Evolutionary conservation across 2,888 invertebrate species (phyloP), one percentile per base, ranked within the genome.

Genomic region (Papilio elwesi): DNA sequence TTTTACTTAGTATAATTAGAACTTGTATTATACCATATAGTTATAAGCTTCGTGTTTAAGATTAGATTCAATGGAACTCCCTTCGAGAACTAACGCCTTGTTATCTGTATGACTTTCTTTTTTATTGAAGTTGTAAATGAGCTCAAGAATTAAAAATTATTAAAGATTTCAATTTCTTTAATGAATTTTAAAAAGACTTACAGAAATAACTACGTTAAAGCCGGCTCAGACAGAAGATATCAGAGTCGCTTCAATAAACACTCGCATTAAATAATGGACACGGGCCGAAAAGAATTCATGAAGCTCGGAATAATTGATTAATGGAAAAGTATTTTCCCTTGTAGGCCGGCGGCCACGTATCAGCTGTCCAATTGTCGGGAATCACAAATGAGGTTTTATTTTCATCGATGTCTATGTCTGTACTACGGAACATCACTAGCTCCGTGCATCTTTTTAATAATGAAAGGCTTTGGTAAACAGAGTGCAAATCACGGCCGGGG

Each of bases 361-460:
- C 78, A 79, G 55, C 81, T 81, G 82, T 81, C 84, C 81, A 81
- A 83, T 82, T 76, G 80, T 77, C 79, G 73, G 72, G 86, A 84
- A 84, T 85, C 75, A 76, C 72, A 76, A 82, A 87, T 85, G 78
- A 80, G 79, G 67, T 59, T 74, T 79, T 83, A 82, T 83, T 82
- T 84, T 81, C 82, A 84, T 88, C 88, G 86, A 86, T 84, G 78
- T 83, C 82, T 77, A 74, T 73, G 73, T 12, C 49, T 15, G 55
- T 16, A 38, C n/a, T 70, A n/a, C 70, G 57, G 43, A 55, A 78
- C 90, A 78, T 78, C 91, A 85, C 89, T 90, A 85, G 77, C 76
- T 82, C 78, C 75, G 83, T 87, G 85, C 85, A 86, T 89, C 89
- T 89, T 90, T 90, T 92, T 91, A 91, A 91, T 92, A 92, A 93